Evolutionary conservation across 1,140 invertebrate genomes (phyloP).

Genomic region (Heliconius hewitsoni): DNA sequence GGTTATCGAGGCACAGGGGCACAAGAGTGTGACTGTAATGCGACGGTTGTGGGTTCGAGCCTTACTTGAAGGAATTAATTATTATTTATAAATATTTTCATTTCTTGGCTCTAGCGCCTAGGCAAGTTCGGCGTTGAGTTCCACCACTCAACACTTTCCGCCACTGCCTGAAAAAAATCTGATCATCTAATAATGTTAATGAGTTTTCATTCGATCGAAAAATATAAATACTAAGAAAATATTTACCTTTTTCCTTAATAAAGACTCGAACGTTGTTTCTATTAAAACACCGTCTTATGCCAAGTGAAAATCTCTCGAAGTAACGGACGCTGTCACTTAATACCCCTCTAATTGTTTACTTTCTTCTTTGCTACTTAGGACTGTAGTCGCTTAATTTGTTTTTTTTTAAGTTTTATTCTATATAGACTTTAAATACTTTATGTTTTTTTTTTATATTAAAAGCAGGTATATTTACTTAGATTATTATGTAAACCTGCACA

Average conservation of each 20-base stretch:
- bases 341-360: constrained; percentile 29
- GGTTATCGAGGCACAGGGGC: too few species aligned
- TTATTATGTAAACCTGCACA: too few species aligned
- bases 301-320: constrained; percentile 21
- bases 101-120: too few species aligned
- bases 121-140: too few species aligned
- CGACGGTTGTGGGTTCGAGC: too few species aligned
- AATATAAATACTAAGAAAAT: background rate
- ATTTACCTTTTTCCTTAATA: background rate
- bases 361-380: constrained; percentile 22
- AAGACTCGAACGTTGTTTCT: constrained; percentile 11
- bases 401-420: constrained; percentile 6
- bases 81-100: too few species aligned
- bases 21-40: too few species aligned
- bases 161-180: too few species aligned
- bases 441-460: background rate
- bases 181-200: background rate
- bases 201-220: background rate
- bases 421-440: background rate
- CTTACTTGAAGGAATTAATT: too few species aligned
- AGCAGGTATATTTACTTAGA: background rate
- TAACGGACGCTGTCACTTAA: constrained; percentile 28
- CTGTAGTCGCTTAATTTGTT: constrained; percentile 14
- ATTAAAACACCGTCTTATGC: constrained; percentile 12
- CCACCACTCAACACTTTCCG: too few species aligned